Conservation (phyloP, 2,113 vertebrate species). For the Zootoca vivipara region DNA sequence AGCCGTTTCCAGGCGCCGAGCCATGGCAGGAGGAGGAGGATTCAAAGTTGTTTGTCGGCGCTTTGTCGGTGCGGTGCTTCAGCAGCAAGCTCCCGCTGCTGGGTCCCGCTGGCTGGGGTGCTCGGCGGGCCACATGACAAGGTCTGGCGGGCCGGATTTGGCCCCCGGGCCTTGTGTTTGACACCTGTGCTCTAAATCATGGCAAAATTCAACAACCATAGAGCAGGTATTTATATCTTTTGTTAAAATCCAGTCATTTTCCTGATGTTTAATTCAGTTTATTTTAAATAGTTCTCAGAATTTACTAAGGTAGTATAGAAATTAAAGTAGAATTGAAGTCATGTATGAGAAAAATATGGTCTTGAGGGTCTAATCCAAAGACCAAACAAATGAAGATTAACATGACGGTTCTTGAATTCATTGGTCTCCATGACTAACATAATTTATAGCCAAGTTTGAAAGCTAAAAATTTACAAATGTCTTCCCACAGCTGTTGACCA, state of each 20-base stretch:
- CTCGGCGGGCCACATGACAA: too few species aligned
- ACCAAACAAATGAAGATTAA: not conserved
- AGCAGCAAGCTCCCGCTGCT: too few species aligned
- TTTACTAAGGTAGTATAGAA: not conserved
- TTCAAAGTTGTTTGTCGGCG: too few species aligned
- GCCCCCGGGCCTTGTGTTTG: too few species aligned
- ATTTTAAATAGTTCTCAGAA: not conserved
- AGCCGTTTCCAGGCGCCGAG: too few species aligned
- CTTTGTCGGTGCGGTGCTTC: too few species aligned
- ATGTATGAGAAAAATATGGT: not conserved
- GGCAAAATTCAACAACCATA: not conserved
- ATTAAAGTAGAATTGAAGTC: not conserved
- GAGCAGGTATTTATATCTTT: constrained; percentile 1
- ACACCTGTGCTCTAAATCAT: too few species aligned
- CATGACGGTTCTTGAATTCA: not conserved
- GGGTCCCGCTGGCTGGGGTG: too few species aligned
- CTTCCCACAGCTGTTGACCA: not conserved
- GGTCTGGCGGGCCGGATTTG: too few species aligned
- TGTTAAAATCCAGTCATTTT: constrained; percentile 48
- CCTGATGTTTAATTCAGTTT: constrained; percentile 4
- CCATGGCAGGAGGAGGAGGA: too few species aligned
- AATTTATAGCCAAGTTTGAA: not conserved
- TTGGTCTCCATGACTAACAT: not conserved
- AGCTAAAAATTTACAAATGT: not conserved
- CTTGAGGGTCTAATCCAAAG: not conserved